A percentile compares a stretch with the other conserved stretches of the same genome.
These are phyloP conservation scores for Drosophila fungiperda DNA, from an alignment of 2,888 invertebrate genomes.

Conservation along the genomic window DNA sequence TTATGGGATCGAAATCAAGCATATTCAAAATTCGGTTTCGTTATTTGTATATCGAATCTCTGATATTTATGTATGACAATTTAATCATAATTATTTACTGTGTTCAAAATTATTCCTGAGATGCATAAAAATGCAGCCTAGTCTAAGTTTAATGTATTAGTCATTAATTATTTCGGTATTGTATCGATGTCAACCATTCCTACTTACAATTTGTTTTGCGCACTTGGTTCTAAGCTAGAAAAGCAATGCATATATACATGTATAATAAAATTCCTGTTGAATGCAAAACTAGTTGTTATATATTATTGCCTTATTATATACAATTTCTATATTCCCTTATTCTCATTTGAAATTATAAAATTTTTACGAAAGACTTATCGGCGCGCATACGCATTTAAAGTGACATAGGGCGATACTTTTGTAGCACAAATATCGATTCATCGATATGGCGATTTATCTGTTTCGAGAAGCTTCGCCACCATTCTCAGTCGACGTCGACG, in stretches of 20 bases:
- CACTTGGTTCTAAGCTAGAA: slow-evolving; percentile 57
- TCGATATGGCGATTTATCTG: slow-evolving; percentile 13
- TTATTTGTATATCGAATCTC: slow-evolving; percentile 35
- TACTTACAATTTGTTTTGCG: slow-evolving; percentile 73
- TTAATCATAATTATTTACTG: slow-evolving; percentile 51
- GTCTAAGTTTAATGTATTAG: slow-evolving; percentile 62
- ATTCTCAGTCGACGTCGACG: slow-evolving; percentile 59
- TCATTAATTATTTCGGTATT: slow-evolving; percentile 47
- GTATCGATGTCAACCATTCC: slow-evolving; percentile 67
- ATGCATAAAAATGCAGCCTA: slow-evolving; percentile 60
- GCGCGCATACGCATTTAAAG: slow-evolving; percentile 6
- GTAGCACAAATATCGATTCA: slow-evolving; percentile 22
- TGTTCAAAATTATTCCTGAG: slow-evolving; percentile 72
- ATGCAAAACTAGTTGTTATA: slow-evolving; percentile 6
- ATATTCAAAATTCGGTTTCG: slow-evolving; percentile 20
- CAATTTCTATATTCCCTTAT: not conserved
- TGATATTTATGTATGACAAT: slow-evolving; percentile 24
- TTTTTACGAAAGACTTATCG: not conserved
- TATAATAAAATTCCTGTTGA: slow-evolving; percentile 75
- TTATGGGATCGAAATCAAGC: slow-evolving; percentile 9
- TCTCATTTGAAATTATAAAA: not conserved
- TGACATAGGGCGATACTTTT: slow-evolving; percentile 9
- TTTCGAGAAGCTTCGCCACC: slow-evolving; percentile 56
- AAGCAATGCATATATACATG: slow-evolving; percentile 42
- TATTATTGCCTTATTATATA: not conserved